phyloP scores from a whole-genome alignment of 2,113 vertebrate species.

The Talpa occidentalis region DNA sequence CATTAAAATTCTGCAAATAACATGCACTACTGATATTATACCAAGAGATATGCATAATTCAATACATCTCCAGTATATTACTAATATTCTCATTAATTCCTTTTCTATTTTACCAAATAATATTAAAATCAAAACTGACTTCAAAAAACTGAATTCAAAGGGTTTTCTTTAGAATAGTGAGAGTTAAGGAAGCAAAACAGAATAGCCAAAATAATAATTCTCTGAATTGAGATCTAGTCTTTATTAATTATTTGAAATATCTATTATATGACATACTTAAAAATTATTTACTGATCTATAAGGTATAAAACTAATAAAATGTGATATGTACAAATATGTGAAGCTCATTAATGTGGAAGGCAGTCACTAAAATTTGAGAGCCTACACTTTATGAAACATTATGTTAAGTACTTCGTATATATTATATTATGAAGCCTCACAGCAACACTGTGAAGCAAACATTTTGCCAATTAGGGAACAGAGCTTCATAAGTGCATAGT shows the following conservation, averaged over 20 bases:
- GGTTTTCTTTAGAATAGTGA: constrained; percentile 2
- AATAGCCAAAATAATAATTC: background rate
- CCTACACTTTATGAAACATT: background rate
- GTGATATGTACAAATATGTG: background rate
- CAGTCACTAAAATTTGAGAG: background rate
- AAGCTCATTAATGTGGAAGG: background rate
- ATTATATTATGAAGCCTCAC: background rate
- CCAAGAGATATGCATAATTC: background rate
- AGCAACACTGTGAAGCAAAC: background rate
- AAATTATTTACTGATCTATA: constrained; percentile 16
- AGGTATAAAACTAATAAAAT: constrained; percentile 22
- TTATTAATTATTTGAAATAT: constrained; percentile 36
- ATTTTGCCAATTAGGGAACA: background rate
- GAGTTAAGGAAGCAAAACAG: background rate
- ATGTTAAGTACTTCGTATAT: background rate
- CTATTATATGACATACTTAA: background rate
- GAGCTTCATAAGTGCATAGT: background rate
- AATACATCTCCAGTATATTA: background rate
- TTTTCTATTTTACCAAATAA: background rate
- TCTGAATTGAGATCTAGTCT: background rate
- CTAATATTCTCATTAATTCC: background rate
- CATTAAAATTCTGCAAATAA: constrained; percentile 19
- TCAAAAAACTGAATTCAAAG: constrained; percentile 17
- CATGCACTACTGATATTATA: constrained; percentile 9
- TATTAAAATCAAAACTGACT: constrained; percentile 21